A percentile compares a stretch with the other conserved stretches of the same genome.
Evolutionary conservation across 2,888 invertebrate species (phyloP).

Genomic region (Chrysopilus asiliformis): DNA sequence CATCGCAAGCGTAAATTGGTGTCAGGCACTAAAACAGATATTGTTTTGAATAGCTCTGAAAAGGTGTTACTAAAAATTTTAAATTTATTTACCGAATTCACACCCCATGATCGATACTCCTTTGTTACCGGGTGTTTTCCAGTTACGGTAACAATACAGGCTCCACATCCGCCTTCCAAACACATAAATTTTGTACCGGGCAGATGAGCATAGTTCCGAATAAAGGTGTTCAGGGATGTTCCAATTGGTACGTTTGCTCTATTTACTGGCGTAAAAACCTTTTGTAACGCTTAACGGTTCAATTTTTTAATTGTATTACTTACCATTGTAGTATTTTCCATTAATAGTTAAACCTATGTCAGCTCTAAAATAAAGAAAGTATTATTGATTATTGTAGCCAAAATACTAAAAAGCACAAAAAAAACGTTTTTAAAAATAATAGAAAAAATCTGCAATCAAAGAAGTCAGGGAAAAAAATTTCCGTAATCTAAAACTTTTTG

Average conservation of each 20-base stretch:
- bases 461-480: too few species aligned
- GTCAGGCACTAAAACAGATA: slow-evolving; percentile 43
- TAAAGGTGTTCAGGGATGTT: slow-evolving; percentile 41
- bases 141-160: slow-evolving; percentile 38
- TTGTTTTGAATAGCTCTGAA: neutral
- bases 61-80: neutral
- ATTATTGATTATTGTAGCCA: too few species aligned
- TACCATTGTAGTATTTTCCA: slow-evolving; percentile 4
- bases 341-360: slow-evolving; percentile 1
- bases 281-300: neutral
- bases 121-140: slow-evolving; percentile 18
- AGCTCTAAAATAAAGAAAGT: too few species aligned
- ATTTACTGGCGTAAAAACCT: neutral
- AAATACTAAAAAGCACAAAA: too few species aligned
- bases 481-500: too few species aligned
- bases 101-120: slow-evolving; percentile 12
- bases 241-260: slow-evolving; percentile 7
- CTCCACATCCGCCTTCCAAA: slow-evolving; percentile 48
- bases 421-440: too few species aligned
- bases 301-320: neutral
- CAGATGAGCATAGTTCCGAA: slow-evolving; percentile 38
- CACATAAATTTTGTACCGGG: slow-evolving; percentile 50
- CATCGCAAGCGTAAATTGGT: slow-evolving; percentile 44
- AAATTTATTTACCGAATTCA: slow-evolving; percentile 15
- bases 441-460: too few species aligned